Evolutionary conservation across 2,797 vertebrate genomes (phyloP).

Genomic region (Karalla daura): DNA sequence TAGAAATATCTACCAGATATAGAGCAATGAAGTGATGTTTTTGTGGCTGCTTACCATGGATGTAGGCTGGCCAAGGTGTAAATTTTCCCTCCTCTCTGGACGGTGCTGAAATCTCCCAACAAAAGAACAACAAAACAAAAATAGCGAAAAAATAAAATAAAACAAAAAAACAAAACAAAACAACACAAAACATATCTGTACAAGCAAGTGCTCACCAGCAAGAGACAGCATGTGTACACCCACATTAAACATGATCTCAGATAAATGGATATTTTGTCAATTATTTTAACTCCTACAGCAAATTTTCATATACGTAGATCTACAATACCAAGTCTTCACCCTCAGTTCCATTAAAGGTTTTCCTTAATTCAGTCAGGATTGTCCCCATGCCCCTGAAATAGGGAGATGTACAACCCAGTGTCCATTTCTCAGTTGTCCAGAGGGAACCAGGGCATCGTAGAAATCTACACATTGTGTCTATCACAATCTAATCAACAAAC

Average conservation of each 20-base stretch:
- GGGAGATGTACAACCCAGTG: conserved; percentile 40
- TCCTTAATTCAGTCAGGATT: conserved; percentile 53
- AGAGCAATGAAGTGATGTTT: conserved; percentile 20
- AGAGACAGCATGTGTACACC: conserved; percentile 80
- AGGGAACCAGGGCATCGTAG: conserved; percentile 52
- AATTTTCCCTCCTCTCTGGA: conserved; percentile 49
- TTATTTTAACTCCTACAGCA: conserved; percentile 75
- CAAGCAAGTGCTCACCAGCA: conserved; percentile 83
- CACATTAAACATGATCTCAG: conserved; percentile 82
- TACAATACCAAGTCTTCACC: conserved; percentile 70
- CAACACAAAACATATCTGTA: conserved; percentile 82
- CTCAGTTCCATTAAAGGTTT: conserved; percentile 66
- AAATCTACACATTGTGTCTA: conserved; percentile 72
- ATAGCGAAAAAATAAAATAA: conserved; percentile 66
- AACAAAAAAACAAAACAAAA: conserved; percentile 62
- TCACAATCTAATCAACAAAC: conserved; percentile 75
- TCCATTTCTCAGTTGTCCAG: conserved; percentile 38
- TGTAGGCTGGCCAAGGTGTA: conserved; percentile 43
- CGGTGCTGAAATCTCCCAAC: conserved; percentile 66
- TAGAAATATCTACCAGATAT: conserved; percentile 28
- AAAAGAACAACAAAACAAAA: conserved; percentile 69
- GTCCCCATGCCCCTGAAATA: conserved; percentile 48
- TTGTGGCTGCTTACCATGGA: conserved; percentile 67
- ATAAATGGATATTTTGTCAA: conserved; percentile 72
- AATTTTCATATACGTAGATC: conserved; percentile 73